Conservation (phyloP, 2,113 vertebrate species). For the Ranitomeya imitator region DNA sequence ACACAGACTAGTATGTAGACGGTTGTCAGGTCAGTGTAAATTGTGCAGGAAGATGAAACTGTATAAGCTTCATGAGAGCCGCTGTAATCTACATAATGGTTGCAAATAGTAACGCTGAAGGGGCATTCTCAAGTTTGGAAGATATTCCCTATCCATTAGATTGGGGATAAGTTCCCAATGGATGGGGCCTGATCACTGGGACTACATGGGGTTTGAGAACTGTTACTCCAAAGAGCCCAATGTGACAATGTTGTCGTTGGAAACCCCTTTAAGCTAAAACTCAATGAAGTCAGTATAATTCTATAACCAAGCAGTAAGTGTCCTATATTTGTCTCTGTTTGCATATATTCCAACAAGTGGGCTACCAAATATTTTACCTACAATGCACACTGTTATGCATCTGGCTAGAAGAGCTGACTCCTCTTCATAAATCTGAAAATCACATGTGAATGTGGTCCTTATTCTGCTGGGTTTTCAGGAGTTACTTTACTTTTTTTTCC, state of each 20-base stretch:
- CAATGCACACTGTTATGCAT: slow-evolving; percentile 30
- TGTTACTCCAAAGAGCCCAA: too few species aligned
- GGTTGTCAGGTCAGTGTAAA: not conserved
- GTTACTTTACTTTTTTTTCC: slow-evolving; percentile 51
- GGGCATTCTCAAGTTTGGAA: too few species aligned
- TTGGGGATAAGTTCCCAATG: too few species aligned
- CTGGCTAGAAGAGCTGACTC: not conserved
- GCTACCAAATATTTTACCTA: slow-evolving; percentile 12
- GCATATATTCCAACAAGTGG: not conserved
- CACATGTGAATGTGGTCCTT: slow-evolving; percentile 48
- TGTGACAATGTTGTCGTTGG: too few species aligned
- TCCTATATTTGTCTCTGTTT: not conserved
- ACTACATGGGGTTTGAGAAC: too few species aligned
- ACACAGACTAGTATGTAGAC: not conserved
- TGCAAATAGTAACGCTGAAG: not conserved
- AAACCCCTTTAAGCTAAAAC: not conserved
- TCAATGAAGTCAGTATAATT: not conserved
- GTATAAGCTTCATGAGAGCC: not conserved
- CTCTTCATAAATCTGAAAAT: slow-evolving; percentile 37
- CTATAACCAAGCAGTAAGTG: not conserved
- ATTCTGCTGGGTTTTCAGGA: slow-evolving; percentile 18
- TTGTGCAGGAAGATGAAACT: not conserved
- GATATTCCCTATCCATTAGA: too few species aligned
- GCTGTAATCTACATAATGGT: not conserved
- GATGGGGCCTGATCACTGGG: too few species aligned